Percentiles rank a stretch among this genome's conserved stretches.
Conservation (phyloP, 2,888 invertebrate species). For the Rhingia campestris region DNA sequence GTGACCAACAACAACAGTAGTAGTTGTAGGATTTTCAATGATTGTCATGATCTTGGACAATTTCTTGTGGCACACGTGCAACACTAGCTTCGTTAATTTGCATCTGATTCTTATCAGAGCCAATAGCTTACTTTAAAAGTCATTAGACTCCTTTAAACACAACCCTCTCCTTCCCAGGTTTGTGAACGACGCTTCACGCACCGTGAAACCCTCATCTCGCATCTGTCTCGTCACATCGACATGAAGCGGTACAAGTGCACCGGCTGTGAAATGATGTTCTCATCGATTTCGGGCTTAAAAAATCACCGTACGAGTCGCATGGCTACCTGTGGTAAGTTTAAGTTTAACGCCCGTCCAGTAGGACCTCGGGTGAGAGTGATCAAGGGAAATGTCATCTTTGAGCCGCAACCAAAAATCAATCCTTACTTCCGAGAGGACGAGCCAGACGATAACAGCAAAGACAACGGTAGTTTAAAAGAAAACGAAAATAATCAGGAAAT, state of each 20-base stretch:
- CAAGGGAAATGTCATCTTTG: conserved; percentile 80
- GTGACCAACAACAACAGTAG: too few relatives aligned
- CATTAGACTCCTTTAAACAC: background rate
- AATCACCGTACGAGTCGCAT: conserved; percentile 79
- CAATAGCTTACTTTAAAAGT: background rate
- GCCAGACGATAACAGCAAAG: background rate
- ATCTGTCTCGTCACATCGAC: conserved; percentile 81
- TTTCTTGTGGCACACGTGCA: too few relatives aligned
- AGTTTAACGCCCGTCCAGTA: conserved; percentile 80
- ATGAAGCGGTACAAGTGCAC: conserved; percentile 82
- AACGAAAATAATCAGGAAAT: conserved; percentile 13
- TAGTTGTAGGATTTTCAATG: too few relatives aligned
- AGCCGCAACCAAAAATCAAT: conserved; percentile 80
- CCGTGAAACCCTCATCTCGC: conserved; percentile 81
- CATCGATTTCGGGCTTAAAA: conserved; percentile 80
- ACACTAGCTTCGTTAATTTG: too few relatives aligned
- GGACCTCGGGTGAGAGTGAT: conserved; percentile 81
- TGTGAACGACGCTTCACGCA: conserved; percentile 80
- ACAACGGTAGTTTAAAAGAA: conserved; percentile 6
- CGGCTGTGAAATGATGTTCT: conserved; percentile 79
- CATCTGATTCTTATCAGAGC: too few relatives aligned
- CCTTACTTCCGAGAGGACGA: conserved; percentile 60
- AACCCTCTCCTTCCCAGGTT: conserved; percentile 75
- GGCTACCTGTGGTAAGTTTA: conserved; percentile 79
- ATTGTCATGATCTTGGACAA: too few relatives aligned